phyloP scores from a whole-genome alignment of 2,113 vertebrate genomes.

The Jacana jacana region DNA sequence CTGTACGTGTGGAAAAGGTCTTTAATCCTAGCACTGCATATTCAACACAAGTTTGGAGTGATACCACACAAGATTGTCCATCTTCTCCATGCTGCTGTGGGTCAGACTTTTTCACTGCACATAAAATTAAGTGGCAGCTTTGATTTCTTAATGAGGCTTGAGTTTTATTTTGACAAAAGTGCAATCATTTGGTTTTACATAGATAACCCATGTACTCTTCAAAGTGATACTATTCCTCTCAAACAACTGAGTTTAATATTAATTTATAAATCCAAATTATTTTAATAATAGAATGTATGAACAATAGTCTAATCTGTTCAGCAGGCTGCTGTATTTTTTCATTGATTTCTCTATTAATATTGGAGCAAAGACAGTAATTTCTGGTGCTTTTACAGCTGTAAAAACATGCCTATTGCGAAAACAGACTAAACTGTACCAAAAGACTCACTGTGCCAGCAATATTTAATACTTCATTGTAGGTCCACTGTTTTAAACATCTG shows the following conservation, averaged over 20 bases:
- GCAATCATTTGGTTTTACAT: neutral
- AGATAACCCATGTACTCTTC: neutral
- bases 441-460: constrained; percentile 63
- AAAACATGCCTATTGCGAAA: constrained; percentile 72
- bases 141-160: neutral
- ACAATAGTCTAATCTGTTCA: constrained; percentile 55
- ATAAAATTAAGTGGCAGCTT: neutral
- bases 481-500: constrained; percentile 72
- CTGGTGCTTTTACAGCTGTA: constrained; percentile 74
- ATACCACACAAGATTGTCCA: fast-evolving
- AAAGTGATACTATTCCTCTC: neutral
- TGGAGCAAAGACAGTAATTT: constrained; percentile 68
- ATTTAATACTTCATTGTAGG: constrained; percentile 77
- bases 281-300: constrained; percentile 34
- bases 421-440: constrained; percentile 74
- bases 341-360: constrained; percentile 75
- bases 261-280: neutral
- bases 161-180: neutral
- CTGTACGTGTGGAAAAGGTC: neutral
- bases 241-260: neutral
- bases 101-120: neutral
- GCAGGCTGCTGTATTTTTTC: constrained; percentile 46
- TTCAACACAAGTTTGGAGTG: neutral
- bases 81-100: neutral
- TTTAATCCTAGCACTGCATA: neutral